Evolutionary conservation across 2,113 vertebrate genomes (phyloP), one percentile per base, ranked within the genome.

Genomic region (Onychostoma macrolepis): DNA sequence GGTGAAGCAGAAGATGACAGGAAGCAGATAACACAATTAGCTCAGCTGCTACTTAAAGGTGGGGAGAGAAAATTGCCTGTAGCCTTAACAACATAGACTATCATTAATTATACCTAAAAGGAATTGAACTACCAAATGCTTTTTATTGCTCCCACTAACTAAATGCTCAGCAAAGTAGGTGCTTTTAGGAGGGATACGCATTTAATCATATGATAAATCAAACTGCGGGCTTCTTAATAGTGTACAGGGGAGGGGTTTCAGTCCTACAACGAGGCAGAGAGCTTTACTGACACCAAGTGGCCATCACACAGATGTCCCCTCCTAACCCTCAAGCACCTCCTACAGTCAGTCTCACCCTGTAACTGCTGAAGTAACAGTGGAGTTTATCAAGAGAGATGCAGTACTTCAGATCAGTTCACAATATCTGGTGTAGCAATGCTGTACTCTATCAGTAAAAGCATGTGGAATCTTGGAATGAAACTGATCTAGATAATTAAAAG

Each of bases 201-300:
- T 83, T 71, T 33, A 30, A 56, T 71, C 85, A n/a, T 36, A 61
- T 65, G 41, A 72, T 87, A 85, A 86, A 83, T 86, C 84, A 87
- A 75, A 26, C 24, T 79, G 24, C 33, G 11, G 63, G 21, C 65
- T 71, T 12, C 19, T 28, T 84, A 56, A 74, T 72, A 30, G 19
- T 8, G 30, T 87, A 43, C 3, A 79, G 12, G 38, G 38, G 9
- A 24, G 43, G 26, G 28, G 43, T 19, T 74, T 80, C n/a, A 12
- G 17, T 69, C 8, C 2, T 30, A 36, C 43, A 36, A 3, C 28
- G 19, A 71, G 84, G 24, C n/a, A 78, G 77, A 89, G 89, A 63
- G 45, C 87, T 76, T 87, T 91, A 90, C 89, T 92, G 91, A 90
- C 91, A 90, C 88, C 90, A 90, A 85, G 91, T 89, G 91, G 89